phyloP scores from a whole-genome alignment of 2,888 invertebrate species.

The Latrodectus hesperus region DNA sequence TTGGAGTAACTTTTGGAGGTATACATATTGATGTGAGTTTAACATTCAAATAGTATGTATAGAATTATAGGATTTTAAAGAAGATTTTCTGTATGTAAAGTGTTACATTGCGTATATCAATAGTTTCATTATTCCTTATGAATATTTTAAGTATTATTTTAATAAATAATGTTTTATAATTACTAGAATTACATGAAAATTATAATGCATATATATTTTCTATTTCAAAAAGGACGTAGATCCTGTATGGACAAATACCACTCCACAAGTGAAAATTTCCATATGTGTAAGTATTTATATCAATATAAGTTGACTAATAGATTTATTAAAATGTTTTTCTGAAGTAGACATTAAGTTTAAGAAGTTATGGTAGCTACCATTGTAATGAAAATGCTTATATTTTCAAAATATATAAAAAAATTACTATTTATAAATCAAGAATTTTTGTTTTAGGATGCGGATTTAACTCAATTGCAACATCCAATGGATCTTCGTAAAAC shows the following conservation, averaged over 20 bases:
- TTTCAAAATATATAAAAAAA: too few species aligned
- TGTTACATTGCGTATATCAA: too few species aligned
- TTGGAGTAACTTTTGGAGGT: too few species aligned
- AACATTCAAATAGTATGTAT: too few species aligned
- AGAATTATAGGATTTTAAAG: too few species aligned
- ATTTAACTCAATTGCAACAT: slow-evolving; percentile 1
- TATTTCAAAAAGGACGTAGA: slow-evolving; percentile 26
- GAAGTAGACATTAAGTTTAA: background rate
- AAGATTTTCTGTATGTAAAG: too few species aligned
- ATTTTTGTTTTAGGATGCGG: slow-evolving; percentile 9
- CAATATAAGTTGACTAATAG: background rate
- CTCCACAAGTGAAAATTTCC: slow-evolving; percentile 23
- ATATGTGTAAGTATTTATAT: slow-evolving; percentile 33
- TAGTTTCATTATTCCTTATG: background rate
- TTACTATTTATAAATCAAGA: background rate
- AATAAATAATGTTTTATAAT: background rate
- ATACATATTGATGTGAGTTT: too few species aligned
- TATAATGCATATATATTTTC: background rate
- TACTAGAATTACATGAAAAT: background rate
- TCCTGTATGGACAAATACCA: slow-evolving; percentile 31
- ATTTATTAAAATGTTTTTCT: background rate
- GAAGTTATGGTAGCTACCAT: too few species aligned
- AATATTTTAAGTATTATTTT: background rate
- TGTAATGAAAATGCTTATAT: too few species aligned
- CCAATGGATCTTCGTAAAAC: slow-evolving; percentile 18